A percentile compares a stretch with the other conserved stretches of the same genome.
Evolutionary conservation across 2,113 vertebrate species (phyloP).

Genomic region (Bambusicola thoracicus): DNA sequence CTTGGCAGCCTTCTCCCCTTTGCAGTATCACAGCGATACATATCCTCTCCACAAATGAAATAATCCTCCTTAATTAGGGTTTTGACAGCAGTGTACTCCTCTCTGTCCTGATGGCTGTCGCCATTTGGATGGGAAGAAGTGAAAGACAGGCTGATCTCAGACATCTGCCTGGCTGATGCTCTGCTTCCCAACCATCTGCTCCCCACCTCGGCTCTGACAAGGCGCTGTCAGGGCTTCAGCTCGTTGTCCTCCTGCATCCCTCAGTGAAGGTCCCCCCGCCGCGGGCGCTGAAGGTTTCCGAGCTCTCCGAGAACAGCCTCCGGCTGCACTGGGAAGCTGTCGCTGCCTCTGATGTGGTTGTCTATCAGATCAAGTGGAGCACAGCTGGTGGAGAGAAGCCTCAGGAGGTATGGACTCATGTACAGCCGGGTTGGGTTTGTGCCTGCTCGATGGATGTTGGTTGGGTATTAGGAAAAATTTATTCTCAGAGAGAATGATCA

Average conservation of each 20-base stretch:
- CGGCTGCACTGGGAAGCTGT: conserved; percentile 85
- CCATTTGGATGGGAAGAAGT: neutral
- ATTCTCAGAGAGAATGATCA: no score
- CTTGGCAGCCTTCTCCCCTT: neutral
- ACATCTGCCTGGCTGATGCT: neutral
- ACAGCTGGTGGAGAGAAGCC: conserved; percentile 85
- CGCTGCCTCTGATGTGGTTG: conserved; percentile 84
- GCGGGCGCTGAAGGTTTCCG: conserved; percentile 81
- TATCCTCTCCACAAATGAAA: neutral
- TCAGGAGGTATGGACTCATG: conserved; percentile 78
- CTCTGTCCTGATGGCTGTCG: neutral
- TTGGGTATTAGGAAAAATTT: no score
- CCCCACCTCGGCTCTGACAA: neutral
- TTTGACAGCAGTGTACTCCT: neutral
- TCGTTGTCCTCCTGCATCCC: neutral
- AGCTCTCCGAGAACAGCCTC: conserved; percentile 83
- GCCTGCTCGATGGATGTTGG: neutral
- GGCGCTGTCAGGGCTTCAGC: neutral
- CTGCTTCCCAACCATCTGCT: conserved; percentile 35
- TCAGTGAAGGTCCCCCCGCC: conserved; percentile 89
- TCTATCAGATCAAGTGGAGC: conserved; percentile 93
- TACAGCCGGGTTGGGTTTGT: neutral
- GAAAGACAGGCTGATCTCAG: conserved; percentile 5
- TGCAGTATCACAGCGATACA: fast-evolving
- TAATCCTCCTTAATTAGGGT: conserved; percentile 44